Evolutionary conservation across 2,113 vertebrate genomes (phyloP).

Genomic region (Meriones unguiculatus): DNA sequence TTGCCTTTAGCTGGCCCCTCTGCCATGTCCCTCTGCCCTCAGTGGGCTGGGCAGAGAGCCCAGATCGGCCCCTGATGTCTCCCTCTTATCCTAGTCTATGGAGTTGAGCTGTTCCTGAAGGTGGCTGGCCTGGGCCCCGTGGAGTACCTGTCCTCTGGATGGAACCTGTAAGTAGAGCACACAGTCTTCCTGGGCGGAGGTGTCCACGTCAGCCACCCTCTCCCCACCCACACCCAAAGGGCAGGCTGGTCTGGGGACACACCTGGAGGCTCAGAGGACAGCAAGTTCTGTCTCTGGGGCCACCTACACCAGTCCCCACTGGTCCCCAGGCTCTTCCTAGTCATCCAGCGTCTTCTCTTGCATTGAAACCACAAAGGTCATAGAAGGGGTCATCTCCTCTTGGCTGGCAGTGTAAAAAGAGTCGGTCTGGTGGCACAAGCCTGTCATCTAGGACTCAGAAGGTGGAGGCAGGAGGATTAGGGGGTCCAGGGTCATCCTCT

Average conservation of each 20-base stretch:
- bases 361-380: neutral
- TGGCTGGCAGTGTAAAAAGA: neutral
- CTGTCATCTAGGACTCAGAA: neutral
- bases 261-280: neutral
- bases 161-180: slow-evolving; percentile 95
- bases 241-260: fast-evolving
- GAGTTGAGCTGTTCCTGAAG: slow-evolving; percentile 96
- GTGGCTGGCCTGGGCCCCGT: slow-evolving; percentile 95
- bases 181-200: fast-evolving
- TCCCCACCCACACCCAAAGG: too few relatives aligned
- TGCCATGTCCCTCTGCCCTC: neutral
- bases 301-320: fast-evolving
- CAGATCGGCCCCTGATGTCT: neutral
- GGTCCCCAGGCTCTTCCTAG: neutral
- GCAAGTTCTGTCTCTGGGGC: neutral
- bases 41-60: neutral
- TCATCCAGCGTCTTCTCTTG: neutral
- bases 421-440: too few relatives aligned
- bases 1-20: neutral
- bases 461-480: neutral
- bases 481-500: neutral
- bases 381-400: neutral
- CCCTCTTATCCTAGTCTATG: slow-evolving; percentile 89
- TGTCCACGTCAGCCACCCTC: fast-evolving
- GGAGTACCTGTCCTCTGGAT: slow-evolving; percentile 97